Conservation (phyloP, 2,888 invertebrate species). For the Saturnia japonica region DNA sequence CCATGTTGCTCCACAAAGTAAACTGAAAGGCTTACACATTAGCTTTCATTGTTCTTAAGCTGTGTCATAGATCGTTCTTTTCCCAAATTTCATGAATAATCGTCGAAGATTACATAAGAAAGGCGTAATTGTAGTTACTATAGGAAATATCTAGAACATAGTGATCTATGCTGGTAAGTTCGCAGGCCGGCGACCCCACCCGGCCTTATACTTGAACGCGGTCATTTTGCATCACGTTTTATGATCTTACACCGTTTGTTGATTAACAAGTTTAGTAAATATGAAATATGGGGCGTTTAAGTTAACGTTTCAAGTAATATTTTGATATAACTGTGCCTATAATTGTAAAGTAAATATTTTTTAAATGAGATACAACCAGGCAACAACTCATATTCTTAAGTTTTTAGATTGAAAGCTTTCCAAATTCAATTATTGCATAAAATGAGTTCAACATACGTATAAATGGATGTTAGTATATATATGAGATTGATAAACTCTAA, state of each 20-base stretch:
- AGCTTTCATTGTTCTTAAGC: too few species aligned
- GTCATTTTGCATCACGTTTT: slow-evolving; percentile 32
- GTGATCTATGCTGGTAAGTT: slow-evolving; percentile 17
- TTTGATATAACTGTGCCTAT: background rate
- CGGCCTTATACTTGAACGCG: slow-evolving; percentile 34
- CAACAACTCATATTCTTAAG: background rate
- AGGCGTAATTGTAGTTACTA: background rate
- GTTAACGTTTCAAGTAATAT: background rate
- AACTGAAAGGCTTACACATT: too few species aligned
- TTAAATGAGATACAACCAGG: too few species aligned
- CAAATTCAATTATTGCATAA: background rate
- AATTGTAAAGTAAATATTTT: too few species aligned
- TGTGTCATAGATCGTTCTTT: too few species aligned
- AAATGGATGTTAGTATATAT: background rate
- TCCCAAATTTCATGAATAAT: background rate
- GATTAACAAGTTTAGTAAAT: slow-evolving; percentile 15
- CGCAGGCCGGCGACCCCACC: slow-evolving; percentile 26
- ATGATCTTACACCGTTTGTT: slow-evolving; percentile 25
- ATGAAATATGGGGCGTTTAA: background rate
- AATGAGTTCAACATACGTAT: background rate
- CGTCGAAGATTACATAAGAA: background rate
- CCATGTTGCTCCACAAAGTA: too few species aligned
- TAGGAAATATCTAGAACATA: background rate
- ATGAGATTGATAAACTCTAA: background rate
- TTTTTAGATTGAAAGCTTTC: too few species aligned